These are phyloP conservation scores for Leptura quadrifasciata DNA, from an alignment of 2,888 invertebrate genomes.

Conservation along the genomic window DNA sequence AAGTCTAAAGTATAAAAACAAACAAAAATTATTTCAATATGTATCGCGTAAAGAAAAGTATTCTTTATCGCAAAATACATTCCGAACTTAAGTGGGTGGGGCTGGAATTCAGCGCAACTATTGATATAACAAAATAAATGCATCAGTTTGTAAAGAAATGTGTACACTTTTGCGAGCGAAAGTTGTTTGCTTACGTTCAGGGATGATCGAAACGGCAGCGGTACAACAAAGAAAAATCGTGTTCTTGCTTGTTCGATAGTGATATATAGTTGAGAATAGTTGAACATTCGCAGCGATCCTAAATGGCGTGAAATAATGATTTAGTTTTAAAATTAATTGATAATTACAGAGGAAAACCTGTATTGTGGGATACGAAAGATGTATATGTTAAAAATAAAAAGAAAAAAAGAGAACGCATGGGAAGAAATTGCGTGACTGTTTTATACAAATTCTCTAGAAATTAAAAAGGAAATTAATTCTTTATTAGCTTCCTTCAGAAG, in stretches of 20 bases:
- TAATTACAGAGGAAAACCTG: not conserved
- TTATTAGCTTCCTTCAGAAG: not conserved
- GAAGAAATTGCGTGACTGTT: not conserved
- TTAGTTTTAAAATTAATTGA: not conserved
- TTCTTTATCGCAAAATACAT: no score
- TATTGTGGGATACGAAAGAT: not conserved
- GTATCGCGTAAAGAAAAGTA: no score
- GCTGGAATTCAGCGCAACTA: constrained; percentile 16
- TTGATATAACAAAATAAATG: constrained; percentile 1
- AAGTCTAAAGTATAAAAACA: no score
- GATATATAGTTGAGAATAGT: no score
- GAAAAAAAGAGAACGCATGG: not conserved
- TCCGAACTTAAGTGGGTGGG: no score
- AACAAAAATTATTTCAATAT: constrained; percentile 1
- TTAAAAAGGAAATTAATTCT: not conserved
- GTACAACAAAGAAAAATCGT: no score
- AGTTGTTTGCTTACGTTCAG: no score
- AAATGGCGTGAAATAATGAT: not conserved
- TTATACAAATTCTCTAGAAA: not conserved
- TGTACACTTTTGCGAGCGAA: no score
- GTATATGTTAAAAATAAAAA: not conserved
- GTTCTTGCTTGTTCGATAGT: no score
- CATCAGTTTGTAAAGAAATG: not conserved
- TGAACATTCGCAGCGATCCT: no score
- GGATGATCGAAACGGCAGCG: no score